Base-by-base conservation (phyloP, 2,797 vertebrate species). In the Xerus rutilus region DNA sequence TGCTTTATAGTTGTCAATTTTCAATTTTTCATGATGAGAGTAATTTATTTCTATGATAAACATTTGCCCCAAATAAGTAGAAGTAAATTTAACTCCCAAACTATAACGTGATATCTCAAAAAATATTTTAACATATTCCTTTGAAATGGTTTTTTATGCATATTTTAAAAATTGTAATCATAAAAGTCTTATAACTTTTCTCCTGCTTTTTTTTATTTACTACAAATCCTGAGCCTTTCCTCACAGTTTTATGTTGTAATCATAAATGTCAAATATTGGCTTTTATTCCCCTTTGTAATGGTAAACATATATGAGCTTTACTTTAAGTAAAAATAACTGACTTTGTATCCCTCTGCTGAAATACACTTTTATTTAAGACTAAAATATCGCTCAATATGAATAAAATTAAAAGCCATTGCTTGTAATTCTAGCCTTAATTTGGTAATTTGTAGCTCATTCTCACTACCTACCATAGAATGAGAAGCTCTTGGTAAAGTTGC, bases 401-500 rank as follows among this genome's bases (percentile, higher is more conserved):
- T 85, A 54, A 91, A 78, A 79, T 76, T 30, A 79, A 85, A 90
- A 92, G 39, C 30, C 57, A 82, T 54, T 1, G 8, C 15, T 92
- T 65, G 47, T 35, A 93, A 17, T 64, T 52, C 67, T 93, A 57
- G 79, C 67, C 43, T 97, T 89, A 54, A 73, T 77, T 32, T 67
- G 70, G 76, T 96, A 65, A 54, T 7, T 11, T 82, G 17, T 79
- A 74, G 39, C 25, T 64, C 57, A 70, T 95, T 86, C 86, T 95
- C 52, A 54, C 15, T 65, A 73, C 57, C 82, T 76, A 32, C 59
- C n/a, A 52, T 20, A 45, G 83, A 77, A 93, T 86, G 95, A 96
- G 87, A 94, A 86, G 54, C 87, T 92, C 91, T 96, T 96, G 43
- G 88, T 95, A 25, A 94, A 82, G 18, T 17, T 85, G 84, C 79